These are phyloP conservation scores for Hanleya hanleyi DNA, from an alignment of 2,888 invertebrate genomes.

Conservation along the genomic window DNA sequence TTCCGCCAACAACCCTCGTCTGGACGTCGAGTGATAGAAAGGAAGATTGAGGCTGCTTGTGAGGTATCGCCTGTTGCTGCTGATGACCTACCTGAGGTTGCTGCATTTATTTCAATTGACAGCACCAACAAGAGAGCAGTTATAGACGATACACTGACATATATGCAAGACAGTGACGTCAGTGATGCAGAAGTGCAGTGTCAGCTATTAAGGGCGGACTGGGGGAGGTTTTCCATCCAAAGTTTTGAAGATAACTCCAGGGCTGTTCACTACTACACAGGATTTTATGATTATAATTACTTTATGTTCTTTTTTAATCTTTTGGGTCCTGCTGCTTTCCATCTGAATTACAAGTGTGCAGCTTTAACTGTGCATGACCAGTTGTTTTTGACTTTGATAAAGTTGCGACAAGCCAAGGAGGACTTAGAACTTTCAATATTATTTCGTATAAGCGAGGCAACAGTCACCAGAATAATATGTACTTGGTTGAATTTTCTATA, in stretches of 20 bases:
- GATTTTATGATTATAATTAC: slow-evolving; percentile 18
- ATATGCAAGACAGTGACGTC: background rate
- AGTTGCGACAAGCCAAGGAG: slow-evolving; percentile 36
- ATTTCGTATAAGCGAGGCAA: slow-evolving; percentile 27
- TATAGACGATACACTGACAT: background rate
- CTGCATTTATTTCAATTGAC: background rate
- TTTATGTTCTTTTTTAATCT: slow-evolving; percentile 21
- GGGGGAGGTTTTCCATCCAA: slow-evolving; percentile 11
- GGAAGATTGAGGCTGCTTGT: background rate
- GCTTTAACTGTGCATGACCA: slow-evolving; percentile 26
- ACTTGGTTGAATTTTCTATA: slow-evolving; percentile 43
- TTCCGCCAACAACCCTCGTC: background rate
- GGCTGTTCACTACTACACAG: slow-evolving; percentile 22
- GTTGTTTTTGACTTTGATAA: slow-evolving; percentile 36
- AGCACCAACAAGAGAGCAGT: background rate
- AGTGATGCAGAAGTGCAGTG: slow-evolving; percentile 9
- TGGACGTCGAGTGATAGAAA: background rate
- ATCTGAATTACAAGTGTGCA: slow-evolving; percentile 12
- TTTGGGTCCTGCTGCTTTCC: slow-evolving; percentile 13
- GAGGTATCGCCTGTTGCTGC: background rate
- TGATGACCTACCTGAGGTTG: background rate
- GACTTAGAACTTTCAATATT: slow-evolving; percentile 35
- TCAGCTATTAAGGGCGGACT: background rate
- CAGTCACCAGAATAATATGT: slow-evolving; percentile 28
- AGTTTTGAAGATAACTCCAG: slow-evolving; percentile 3